A percentile compares a stretch with the other conserved stretches of the same genome.
These are phyloP conservation scores for Lagorchestes hirsutus DNA, from an alignment of 2,797 vertebrate species.

Conservation along the genomic window DNA sequence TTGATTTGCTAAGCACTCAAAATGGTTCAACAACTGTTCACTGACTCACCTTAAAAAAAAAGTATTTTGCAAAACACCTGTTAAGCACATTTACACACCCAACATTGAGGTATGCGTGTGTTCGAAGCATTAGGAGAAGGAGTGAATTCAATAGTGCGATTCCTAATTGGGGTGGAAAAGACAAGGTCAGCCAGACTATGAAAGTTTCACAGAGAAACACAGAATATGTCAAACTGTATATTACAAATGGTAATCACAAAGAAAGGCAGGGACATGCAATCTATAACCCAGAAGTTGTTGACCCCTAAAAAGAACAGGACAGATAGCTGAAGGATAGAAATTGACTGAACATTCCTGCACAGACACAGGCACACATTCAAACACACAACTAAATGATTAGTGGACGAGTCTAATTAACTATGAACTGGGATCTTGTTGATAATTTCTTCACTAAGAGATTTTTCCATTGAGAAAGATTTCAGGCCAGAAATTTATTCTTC, in stretches of 20 bases:
- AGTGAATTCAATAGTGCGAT: slow-evolving; percentile 40
- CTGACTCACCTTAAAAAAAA: slow-evolving; percentile 58
- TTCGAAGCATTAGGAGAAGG: background rate
- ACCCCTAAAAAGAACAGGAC: slow-evolving; percentile 37
- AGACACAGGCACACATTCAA: background rate
- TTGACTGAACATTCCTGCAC: background rate
- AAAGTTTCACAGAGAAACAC: slow-evolving; percentile 40
- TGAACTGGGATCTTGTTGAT: slow-evolving; percentile 36
- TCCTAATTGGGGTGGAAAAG: slow-evolving; percentile 59
- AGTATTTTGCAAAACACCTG: slow-evolving; percentile 32
- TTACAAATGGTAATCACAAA: slow-evolving; percentile 28
- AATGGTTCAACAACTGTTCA: slow-evolving; percentile 15
- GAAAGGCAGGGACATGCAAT: background rate
- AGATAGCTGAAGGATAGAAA: slow-evolving; percentile 26
- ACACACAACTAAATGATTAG: slow-evolving; percentile 24
- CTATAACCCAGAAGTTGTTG: background rate
- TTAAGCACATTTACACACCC: slow-evolving; percentile 34
- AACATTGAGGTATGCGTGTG: background rate
- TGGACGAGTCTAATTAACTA: slow-evolving; percentile 20
- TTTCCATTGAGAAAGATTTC: slow-evolving; percentile 63
- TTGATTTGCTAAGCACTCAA: slow-evolving; percentile 57
- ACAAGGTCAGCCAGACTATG: slow-evolving; percentile 39
- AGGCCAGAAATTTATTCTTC: slow-evolving; percentile 49
- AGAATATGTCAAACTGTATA: background rate
- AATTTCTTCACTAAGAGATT: slow-evolving; percentile 58